Percentiles rank a stretch among this genome's conserved stretches.
Evolutionary conservation across 2,113 vertebrate species (phyloP).

Genomic region (Silurus meridionalis): DNA sequence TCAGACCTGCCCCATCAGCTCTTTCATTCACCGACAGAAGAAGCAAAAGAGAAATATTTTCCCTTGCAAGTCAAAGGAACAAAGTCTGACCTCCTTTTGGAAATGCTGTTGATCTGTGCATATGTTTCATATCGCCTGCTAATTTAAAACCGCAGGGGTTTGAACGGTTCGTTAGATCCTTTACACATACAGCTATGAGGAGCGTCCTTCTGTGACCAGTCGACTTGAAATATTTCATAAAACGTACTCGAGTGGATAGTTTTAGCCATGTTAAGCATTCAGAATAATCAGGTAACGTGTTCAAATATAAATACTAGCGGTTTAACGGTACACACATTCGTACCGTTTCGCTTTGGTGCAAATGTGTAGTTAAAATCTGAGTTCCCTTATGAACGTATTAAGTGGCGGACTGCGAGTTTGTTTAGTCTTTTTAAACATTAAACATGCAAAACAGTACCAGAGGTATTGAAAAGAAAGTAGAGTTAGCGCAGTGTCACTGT

Average conservation of each 20-base stretch:
- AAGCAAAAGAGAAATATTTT: neutral
- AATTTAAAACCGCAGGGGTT: conserved; percentile 25
- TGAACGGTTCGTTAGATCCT: conserved; percentile 40
- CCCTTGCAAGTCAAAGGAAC: neutral
- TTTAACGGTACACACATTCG: no score
- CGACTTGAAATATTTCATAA: neutral
- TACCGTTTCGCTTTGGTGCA: no score
- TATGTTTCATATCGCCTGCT: conserved; percentile 33
- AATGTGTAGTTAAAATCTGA: no score
- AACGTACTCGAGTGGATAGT: neutral
- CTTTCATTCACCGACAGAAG: neutral
- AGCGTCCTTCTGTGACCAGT: conserved; percentile 10
- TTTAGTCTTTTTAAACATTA: no score
- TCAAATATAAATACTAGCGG: neutral
- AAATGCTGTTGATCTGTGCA: neutral
- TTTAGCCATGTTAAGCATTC: neutral
- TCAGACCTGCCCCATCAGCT: conserved; percentile 28
- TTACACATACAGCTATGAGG: neutral
- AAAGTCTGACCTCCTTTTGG: neutral
- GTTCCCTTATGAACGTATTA: no score
- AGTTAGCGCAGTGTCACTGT: no score
- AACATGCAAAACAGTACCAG: no score
- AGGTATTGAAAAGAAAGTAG: no score
- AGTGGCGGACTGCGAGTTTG: no score
- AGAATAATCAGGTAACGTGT: neutral